Percentiles rank a stretch among this genome's conserved stretches.
phyloP scores from a whole-genome alignment of 1,140 invertebrate genomes.

The Drosophila kepulauana region DNA sequence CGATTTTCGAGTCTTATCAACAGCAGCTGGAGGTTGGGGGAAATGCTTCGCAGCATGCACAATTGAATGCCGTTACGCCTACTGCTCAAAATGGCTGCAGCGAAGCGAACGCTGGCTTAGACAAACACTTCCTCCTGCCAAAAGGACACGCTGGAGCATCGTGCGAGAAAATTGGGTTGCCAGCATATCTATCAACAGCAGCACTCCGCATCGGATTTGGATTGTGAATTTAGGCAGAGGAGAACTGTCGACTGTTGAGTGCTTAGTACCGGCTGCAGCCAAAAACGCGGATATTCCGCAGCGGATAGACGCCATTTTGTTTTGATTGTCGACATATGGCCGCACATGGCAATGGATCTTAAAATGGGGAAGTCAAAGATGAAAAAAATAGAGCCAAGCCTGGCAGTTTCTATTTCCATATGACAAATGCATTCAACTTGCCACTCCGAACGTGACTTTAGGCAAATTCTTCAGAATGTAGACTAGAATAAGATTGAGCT shows the following conservation, averaged over 20 bases:
- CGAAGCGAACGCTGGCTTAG: constrained; percentile 36
- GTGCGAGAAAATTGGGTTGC: constrained; percentile 50
- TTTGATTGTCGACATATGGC: constrained; percentile 49
- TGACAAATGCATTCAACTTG: constrained; percentile 52
- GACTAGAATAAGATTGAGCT: no score
- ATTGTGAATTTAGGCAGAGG: background rate
- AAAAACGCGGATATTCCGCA: constrained; percentile 24
- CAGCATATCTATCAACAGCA: constrained; percentile 68
- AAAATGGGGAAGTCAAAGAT: background rate
- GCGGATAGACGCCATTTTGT: constrained; percentile 53
- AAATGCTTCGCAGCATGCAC: constrained; percentile 52
- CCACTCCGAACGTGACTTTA: constrained; percentile 67
- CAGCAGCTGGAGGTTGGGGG: constrained; percentile 28
- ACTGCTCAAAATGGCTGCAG: constrained; percentile 31
- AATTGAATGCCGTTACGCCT: constrained; percentile 72
- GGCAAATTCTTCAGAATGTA: constrained; percentile 22
- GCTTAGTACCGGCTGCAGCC: constrained; percentile 12
- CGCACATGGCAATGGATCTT: constrained; percentile 31
- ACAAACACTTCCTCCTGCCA: constrained; percentile 48
- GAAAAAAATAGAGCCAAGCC: background rate
- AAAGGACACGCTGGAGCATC: constrained; percentile 34
- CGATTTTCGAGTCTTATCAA: constrained; percentile 73
- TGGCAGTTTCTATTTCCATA: constrained; percentile 45
- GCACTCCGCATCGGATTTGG: constrained; percentile 37
- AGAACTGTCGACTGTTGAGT: background rate